Evolutionary conservation across 2,797 vertebrate genomes (phyloP).

Genomic region (Phoebastria nigripes): DNA sequence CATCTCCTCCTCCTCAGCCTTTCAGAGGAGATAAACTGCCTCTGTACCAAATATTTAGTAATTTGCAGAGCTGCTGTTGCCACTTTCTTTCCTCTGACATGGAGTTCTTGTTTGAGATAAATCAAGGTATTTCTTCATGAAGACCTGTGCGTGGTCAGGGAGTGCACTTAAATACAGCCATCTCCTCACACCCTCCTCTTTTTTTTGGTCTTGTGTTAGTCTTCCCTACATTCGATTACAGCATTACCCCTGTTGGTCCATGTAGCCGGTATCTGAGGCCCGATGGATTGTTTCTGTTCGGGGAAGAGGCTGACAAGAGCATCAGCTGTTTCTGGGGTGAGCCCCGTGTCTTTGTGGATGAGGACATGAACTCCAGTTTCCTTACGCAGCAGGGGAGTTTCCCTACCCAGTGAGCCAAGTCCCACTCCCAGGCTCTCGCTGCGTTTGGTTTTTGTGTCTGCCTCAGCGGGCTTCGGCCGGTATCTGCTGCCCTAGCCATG

Average conservation of each 20-base stretch:
- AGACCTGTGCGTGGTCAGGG: background rate
- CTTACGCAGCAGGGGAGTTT: background rate
- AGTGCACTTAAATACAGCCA: background rate
- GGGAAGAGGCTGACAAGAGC: background rate
- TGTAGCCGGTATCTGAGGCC: accelerated
- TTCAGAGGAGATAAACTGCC: conserved; percentile 28
- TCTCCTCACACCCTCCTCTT: accelerated
- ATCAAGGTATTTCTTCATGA: background rate
- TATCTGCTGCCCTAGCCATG: accelerated
- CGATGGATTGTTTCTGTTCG: background rate
- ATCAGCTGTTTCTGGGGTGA: background rate
- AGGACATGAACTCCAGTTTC: background rate
- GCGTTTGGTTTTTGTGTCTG: accelerated
- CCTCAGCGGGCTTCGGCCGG: background rate
- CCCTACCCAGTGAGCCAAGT: background rate
- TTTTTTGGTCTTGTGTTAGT: accelerated
- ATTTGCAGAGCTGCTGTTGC: conserved; percentile 20
- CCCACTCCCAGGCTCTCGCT: background rate
- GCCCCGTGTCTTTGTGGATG: accelerated
- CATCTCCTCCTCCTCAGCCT: conserved; percentile 30
- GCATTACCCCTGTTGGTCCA: accelerated
- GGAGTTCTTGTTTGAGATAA: background rate
- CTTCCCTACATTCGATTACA: accelerated
- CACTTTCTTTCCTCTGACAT: background rate
- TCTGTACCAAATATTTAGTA: background rate